Conservation (phyloP, 2,888 invertebrate species). For the Malthinus flaveolus region DNA sequence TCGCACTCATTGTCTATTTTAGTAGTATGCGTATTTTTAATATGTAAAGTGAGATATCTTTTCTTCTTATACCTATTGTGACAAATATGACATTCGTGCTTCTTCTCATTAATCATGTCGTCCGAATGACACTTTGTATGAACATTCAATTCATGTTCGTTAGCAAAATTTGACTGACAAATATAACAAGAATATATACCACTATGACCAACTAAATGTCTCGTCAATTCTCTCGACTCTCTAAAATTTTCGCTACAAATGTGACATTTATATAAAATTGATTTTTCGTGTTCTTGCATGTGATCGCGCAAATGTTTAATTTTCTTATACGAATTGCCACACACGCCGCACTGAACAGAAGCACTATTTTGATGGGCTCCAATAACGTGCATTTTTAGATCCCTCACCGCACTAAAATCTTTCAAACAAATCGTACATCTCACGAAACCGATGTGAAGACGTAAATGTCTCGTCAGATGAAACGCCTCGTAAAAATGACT, state of each 20-base stretch:
- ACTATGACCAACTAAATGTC: slow-evolving; percentile 33
- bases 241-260: slow-evolving; percentile 30
- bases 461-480: slow-evolving; percentile 31
- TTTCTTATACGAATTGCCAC: slow-evolving; percentile 24
- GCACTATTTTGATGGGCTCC: slow-evolving; percentile 21
- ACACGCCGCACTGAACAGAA: slow-evolving; percentile 28
- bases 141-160: slow-evolving; percentile 27
- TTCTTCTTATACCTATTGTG: slow-evolving; percentile 29
- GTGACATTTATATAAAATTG: slow-evolving; percentile 33
- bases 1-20: slow-evolving; percentile 15
- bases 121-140: slow-evolving; percentile 24
- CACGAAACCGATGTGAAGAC: slow-evolving; percentile 29
- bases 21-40: slow-evolving; percentile 19
- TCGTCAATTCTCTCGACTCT: slow-evolving; percentile 31
- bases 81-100: slow-evolving; percentile 30
- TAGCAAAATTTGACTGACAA: slow-evolving; percentile 28
- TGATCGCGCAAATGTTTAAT: slow-evolving; percentile 27
- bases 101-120: slow-evolving; percentile 8
- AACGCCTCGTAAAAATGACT: slow-evolving; percentile 31
- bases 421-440: slow-evolving; percentile 30
- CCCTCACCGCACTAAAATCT: slow-evolving; percentile 27
- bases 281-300: slow-evolving; percentile 29
- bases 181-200: slow-evolving; percentile 29
- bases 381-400: slow-evolving; percentile 30
- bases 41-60: slow-evolving; percentile 23